These are phyloP conservation scores for Pygocentrus nattereri DNA, from an alignment of 2,797 vertebrate species.

Conservation along the genomic window DNA sequence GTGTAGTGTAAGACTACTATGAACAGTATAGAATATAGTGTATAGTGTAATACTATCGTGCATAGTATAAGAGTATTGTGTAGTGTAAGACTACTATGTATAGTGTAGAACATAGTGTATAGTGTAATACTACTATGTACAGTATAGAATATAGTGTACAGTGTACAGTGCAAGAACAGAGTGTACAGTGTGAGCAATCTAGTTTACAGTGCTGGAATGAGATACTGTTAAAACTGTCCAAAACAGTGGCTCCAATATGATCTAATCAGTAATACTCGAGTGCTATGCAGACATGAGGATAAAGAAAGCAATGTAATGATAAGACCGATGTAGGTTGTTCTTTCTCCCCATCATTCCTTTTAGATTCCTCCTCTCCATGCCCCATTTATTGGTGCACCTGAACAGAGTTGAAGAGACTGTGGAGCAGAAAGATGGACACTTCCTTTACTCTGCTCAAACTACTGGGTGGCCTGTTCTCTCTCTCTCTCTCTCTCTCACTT, in stretches of 20 bases:
- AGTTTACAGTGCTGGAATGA: no score
- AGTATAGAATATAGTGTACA: no score
- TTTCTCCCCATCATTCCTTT: neutral
- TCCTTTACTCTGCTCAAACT: neutral
- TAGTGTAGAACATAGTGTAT: no score
- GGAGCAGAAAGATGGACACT: slow-evolving; percentile 14
- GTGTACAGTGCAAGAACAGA: neutral
- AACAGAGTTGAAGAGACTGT: neutral
- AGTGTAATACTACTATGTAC: no score
- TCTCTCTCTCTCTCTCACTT: slow-evolving; percentile 3
- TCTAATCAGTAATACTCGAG: neutral
- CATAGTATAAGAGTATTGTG: no score
- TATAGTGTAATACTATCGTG: no score
- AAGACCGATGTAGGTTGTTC: neutral
- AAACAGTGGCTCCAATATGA: neutral
- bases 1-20: neutral
- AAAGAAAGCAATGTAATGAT: neutral
- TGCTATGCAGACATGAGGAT: neutral
- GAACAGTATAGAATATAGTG: no score
- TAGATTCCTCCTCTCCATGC: neutral
- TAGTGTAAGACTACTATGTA: no score
- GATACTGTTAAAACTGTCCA: neutral
- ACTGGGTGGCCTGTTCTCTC: slow-evolving; percentile 21
- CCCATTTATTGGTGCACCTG: slow-evolving; percentile 27
- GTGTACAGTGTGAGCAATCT: neutral